Evolutionary conservation across 2,113 vertebrate species (phyloP).

Genomic region (Lasiurus cinereus): DNA sequence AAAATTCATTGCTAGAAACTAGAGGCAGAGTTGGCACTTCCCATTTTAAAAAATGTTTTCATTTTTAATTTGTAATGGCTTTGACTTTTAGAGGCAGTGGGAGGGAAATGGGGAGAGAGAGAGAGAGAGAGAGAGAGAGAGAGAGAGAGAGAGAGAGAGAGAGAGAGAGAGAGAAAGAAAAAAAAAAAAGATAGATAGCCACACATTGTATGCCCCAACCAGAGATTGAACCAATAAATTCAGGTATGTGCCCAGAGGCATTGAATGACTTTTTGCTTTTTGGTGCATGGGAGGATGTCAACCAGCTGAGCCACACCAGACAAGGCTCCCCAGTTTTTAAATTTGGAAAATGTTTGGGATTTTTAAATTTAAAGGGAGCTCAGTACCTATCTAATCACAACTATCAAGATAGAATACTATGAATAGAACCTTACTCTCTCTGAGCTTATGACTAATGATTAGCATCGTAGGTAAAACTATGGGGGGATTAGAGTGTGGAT

Average conservation of each 20-base stretch:
- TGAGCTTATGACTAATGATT: not conserved
- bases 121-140: no score
- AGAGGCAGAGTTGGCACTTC: not conserved
- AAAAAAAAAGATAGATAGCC: no score
- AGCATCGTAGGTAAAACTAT: not conserved
- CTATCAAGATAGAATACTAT: not conserved
- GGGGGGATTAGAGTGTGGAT: not conserved
- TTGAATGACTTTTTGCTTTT: not conserved
- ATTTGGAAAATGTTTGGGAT: not conserved
- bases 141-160: no score
- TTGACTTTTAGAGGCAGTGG: not conserved
- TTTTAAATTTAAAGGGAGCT: not conserved
- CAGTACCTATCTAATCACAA: not conserved
- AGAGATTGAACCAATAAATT: not conserved
- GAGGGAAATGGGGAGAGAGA: not conserved
- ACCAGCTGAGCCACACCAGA: not conserved
- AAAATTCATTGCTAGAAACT: not conserved
- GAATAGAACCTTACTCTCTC: not conserved
- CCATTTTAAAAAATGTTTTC: not conserved
- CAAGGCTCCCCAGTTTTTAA: not conserved
- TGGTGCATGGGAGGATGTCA: not conserved
- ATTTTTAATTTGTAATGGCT: not conserved
- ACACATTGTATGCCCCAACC: not conserved
- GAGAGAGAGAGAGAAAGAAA: no score
- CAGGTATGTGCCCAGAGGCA: not conserved